Conservation (phyloP, 2,797 vertebrate species). For the Chaunax sp. region DNA sequence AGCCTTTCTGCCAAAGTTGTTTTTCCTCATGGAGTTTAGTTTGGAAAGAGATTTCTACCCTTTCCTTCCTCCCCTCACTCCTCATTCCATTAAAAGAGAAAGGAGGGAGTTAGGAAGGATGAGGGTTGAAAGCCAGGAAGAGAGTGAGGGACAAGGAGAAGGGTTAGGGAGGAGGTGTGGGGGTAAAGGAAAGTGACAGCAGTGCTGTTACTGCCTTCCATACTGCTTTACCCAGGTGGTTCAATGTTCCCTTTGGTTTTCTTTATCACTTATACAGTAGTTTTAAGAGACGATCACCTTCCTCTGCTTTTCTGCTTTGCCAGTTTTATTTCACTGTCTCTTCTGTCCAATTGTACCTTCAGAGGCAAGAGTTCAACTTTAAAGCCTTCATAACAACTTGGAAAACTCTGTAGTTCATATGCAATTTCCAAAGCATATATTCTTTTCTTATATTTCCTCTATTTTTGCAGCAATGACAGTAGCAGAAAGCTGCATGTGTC, state of each 20-base stretch:
- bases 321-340: not conserved
- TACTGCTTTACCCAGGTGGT: slow-evolving; percentile 13
- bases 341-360: not conserved
- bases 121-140: slow-evolving; percentile 67
- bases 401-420: not conserved
- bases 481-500: not conserved
- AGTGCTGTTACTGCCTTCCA: slow-evolving; percentile 29
- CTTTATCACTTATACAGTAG: not conserved
- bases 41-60: slow-evolving; percentile 44
- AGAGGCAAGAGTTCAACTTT: slow-evolving; percentile 5
- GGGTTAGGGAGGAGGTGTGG: slow-evolving; percentile 5
- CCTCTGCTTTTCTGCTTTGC: not conserved
- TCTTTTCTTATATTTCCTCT: not conserved
- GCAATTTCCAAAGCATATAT: not conserved
- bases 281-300: not conserved
- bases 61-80: slow-evolving; percentile 39
- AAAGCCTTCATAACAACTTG: slow-evolving; percentile 12
- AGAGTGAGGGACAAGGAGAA: slow-evolving; percentile 35
- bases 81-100: slow-evolving; percentile 40
- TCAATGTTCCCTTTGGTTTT: slow-evolving; percentile 3
- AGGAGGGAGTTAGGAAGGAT: slow-evolving; percentile 48
- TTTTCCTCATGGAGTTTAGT: not conserved
- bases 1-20: not conserved
- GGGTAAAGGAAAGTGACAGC: slow-evolving; percentile 24
- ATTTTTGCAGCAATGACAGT: not conserved